A percentile compares a stretch with the other conserved stretches of the same genome.
Conservation (phyloP, 1,140 invertebrate genomes). For the Saccostrea echinata region DNA sequence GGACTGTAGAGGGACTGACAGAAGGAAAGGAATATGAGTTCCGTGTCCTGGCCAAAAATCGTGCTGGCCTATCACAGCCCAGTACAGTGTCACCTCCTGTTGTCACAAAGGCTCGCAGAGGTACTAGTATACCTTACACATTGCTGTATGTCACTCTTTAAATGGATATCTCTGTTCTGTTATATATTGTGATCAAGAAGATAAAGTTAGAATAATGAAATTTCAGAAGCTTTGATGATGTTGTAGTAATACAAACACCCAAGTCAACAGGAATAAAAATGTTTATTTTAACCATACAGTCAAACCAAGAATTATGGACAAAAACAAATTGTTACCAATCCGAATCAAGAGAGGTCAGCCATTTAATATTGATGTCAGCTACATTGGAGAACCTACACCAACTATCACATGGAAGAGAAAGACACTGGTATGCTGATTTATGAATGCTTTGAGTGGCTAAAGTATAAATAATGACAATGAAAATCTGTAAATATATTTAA, state of each 20-base stretch:
- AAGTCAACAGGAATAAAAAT: too few species aligned
- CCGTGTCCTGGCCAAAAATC: constrained; percentile 95
- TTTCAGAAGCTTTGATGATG: too few species aligned
- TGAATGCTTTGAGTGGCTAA: too few species aligned
- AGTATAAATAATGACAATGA: too few species aligned
- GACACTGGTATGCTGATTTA: constrained; percentile 70
- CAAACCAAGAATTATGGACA: constrained; percentile 94
- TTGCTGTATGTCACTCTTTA: too few species aligned
- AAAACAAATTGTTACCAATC: constrained; percentile 89
- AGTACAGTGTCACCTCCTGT: constrained; percentile 93
- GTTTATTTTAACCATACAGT: constrained; percentile 82
- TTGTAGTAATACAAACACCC: too few species aligned
- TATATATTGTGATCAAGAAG: too few species aligned
- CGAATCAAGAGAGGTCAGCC: constrained; percentile 96
- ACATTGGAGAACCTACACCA: constrained; percentile 93
- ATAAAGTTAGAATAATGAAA: too few species aligned
- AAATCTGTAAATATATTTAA: too few species aligned
- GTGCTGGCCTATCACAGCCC: constrained; percentile 95
- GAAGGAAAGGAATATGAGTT: constrained; percentile 97
- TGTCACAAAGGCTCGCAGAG: constrained; percentile 95
- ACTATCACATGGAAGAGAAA: constrained; percentile 75
- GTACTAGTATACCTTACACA: constrained; percentile 73
- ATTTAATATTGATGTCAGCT: constrained; percentile 95
- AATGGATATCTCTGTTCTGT: too few species aligned
- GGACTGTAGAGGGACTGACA: constrained; percentile 85